Evolutionary conservation across 2,113 vertebrate genomes (phyloP), one percentile per base, ranked within the genome.

Genomic region (Sterna hirundo): DNA sequence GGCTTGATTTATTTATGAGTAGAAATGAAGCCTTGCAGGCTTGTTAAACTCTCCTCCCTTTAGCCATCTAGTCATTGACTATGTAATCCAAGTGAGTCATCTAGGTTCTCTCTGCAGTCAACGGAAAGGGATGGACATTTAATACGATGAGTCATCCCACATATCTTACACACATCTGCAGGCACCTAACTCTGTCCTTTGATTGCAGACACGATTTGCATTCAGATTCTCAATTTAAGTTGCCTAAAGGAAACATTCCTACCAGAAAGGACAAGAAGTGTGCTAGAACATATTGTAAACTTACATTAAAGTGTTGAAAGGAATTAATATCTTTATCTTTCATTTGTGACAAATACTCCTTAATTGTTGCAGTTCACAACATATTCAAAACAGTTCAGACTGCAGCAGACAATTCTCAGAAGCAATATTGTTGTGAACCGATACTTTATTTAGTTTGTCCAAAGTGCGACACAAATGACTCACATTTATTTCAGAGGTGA

Each of bases 71-170:
- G 86, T 72, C 64, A 62, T 11, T 74, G 66, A 47, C 79, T 91
- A 13, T 36, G 65, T 80, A 83, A 95, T 69, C 52, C 78, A n/a
- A 96, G 46, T 93, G 96, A 94, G 75, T 96, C 92, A 93, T 70
- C 82, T 22, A 46, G 54, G 49, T 38, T 88, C 66, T 78, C 65
- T 76, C 91, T 61, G 84, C 62, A 85, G 70, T 29, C 78, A 86
- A n/a, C n/a, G 70, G 38, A 85, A 96, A 91, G 70, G 49, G 75
- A 57, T 34, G 78, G 49, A 72, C 78, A 46, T 79, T 88, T 69
- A 88, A 74, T 29, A 13, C 0, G 4, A 42, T 94, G 90, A 96
- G 57, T 95, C 93, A 97, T 51, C 49, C 82, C 61, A 52, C 68
- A 36, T 32, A 68, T 55, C 12, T 86, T 51, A 75, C 77, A 91